phyloP scores from a whole-genome alignment of 2,888 invertebrate genomes.

The Dendrolimus pini region DNA sequence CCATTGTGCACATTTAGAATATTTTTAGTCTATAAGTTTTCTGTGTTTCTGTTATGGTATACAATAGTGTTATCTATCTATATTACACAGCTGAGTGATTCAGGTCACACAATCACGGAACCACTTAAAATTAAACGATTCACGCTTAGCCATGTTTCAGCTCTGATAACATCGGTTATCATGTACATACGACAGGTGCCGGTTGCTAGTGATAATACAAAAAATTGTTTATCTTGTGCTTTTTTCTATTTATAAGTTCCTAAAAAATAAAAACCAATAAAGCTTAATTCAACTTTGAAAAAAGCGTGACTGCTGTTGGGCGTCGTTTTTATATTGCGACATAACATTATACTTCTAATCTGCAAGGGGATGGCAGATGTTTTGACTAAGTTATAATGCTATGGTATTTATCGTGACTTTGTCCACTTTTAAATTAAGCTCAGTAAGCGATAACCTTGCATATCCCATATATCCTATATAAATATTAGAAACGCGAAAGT shows the following conservation, averaged over 20 bases:
- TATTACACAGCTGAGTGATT: no score
- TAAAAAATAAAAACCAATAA: neutral
- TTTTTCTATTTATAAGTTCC: neutral
- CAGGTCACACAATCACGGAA: no score
- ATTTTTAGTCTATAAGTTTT: no score
- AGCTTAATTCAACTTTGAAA: neutral
- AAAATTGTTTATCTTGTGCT: neutral
- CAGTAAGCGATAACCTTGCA: no score
- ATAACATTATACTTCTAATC: neutral
- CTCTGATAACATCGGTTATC: neutral
- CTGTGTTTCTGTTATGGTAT: no score
- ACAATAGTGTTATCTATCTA: no score
- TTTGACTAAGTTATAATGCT: neutral
- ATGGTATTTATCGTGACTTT: no score
- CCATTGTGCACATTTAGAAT: no score
- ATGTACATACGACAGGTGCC: neutral
- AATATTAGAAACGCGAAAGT: no score
- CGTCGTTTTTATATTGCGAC: neutral
- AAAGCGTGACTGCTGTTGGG: neutral
- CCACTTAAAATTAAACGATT: neutral
- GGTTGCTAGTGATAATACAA: conserved; percentile 1
- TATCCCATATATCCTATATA: no score
- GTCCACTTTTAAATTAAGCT: no score
- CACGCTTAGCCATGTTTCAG: neutral
- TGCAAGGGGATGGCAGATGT: neutral